Evolutionary conservation across 2,888 invertebrate genomes (phyloP).

Genomic region (Odontomyia ornata): DNA sequence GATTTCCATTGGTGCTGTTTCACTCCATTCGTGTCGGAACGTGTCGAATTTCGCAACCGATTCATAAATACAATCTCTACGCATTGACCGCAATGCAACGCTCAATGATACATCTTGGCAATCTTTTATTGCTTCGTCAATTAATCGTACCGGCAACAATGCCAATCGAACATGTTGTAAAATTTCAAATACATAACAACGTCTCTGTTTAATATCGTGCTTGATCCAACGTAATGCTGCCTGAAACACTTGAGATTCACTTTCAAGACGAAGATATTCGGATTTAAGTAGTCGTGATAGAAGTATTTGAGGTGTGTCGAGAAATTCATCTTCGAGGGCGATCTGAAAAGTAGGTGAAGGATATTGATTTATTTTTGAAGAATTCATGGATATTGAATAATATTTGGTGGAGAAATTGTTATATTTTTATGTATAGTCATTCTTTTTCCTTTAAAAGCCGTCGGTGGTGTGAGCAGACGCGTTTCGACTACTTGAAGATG

Average conservation of each 20-base stretch:
- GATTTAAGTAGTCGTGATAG: constrained; percentile 82
- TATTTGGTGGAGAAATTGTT: not conserved
- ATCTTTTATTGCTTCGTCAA: constrained; percentile 79
- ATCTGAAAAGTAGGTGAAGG: constrained; percentile 28
- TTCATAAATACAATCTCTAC: constrained; percentile 83
- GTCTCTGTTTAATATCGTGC: constrained; percentile 78
- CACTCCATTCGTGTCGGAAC: constrained; percentile 76
- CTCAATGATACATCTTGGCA: constrained; percentile 84
- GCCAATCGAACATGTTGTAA: constrained; percentile 83
- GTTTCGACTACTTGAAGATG: too few relatives aligned
- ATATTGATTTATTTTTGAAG: not conserved
- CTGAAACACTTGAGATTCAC: constrained; percentile 88
- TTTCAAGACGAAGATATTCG: constrained; percentile 87
- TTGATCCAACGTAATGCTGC: constrained; percentile 89
- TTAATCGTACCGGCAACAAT: constrained; percentile 79
- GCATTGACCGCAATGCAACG: constrained; percentile 80
- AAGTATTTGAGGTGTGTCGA: constrained; percentile 81
- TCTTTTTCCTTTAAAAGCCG: too few relatives aligned
- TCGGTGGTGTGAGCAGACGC: too few relatives aligned
- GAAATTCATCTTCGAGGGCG: constrained; percentile 80
- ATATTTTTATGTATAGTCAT: too few relatives aligned
- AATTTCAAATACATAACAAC: constrained; percentile 87
- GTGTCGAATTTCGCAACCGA: constrained; percentile 84
- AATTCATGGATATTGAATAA: not conserved
- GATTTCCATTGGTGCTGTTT: constrained; percentile 81